Conservation (phyloP, 2,888 invertebrate genomes). For the Meghimatium bilineatum region DNA sequence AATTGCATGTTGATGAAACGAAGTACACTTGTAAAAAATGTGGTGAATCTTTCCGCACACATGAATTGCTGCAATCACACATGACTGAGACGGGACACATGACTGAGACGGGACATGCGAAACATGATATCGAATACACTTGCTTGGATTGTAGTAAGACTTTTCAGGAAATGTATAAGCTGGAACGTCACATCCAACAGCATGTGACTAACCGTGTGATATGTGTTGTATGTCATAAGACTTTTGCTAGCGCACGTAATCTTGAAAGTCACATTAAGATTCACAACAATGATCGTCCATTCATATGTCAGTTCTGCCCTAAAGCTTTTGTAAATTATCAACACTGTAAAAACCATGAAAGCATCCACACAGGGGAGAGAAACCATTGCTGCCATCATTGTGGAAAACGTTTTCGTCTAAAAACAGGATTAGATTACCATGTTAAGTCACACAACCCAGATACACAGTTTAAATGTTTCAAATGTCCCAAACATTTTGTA, state of each 20-base stretch:
- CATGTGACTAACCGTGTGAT: conserved; percentile 17
- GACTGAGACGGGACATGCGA: not conserved
- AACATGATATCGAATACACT: not conserved
- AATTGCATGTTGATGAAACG: not conserved
- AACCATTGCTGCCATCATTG: conserved; percentile 32
- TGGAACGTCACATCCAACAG: conserved; percentile 19
- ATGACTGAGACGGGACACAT: not conserved
- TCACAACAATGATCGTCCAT: conserved; percentile 32
- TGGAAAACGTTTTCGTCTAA: conserved; percentile 39
- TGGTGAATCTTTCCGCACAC: not conserved
- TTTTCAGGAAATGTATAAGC: not conserved
- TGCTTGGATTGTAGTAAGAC: conserved; percentile 21
- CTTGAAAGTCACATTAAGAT: conserved; percentile 31
- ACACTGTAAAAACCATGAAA: conserved; percentile 27
- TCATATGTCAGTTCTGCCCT: conserved; percentile 28
- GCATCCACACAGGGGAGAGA: conserved; percentile 44
- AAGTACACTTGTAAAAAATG: not conserved
- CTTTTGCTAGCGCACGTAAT: conserved; percentile 21
- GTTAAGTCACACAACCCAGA: conserved; percentile 40
- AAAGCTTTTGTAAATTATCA: conserved; percentile 33
- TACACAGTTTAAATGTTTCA: conserved; percentile 29
- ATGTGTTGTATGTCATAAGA: conserved; percentile 23
- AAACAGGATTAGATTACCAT: conserved; percentile 39
- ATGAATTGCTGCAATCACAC: not conserved
- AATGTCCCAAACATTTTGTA: conserved; percentile 44